Conservation (phyloP, 2,888 invertebrate species). For the Trichacis sp. region DNA sequence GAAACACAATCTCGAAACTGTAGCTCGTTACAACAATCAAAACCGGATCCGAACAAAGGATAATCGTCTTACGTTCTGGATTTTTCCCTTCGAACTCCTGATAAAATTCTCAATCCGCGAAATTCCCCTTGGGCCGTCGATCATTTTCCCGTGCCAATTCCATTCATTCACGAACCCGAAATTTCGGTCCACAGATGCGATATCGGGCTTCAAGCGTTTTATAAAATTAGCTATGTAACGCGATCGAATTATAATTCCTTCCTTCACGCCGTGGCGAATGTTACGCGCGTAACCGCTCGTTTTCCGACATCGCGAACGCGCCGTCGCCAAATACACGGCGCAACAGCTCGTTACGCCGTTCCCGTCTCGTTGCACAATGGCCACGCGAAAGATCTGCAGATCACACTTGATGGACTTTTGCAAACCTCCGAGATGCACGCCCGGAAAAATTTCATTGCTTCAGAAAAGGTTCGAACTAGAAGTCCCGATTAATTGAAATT, state of each 20-base stretch:
- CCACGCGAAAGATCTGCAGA: constrained; percentile 3
- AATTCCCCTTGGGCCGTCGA: too few relatives aligned
- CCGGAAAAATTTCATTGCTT: too few relatives aligned
- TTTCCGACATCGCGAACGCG: constrained; percentile 3
- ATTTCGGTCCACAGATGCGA: too few relatives aligned
- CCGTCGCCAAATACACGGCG: constrained; percentile 2
- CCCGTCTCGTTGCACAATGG: neutral
- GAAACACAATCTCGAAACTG: neutral
- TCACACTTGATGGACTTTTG: constrained; percentile 19
- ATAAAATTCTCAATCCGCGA: too few relatives aligned
- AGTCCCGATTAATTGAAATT: too few relatives aligned
- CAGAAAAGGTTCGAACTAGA: too few relatives aligned
- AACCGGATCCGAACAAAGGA: neutral
- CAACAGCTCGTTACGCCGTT: neutral
- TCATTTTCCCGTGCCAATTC: too few relatives aligned
- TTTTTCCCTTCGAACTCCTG: too few relatives aligned
- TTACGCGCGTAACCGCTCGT: constrained; percentile 13
- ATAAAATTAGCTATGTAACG: constrained; percentile 32
- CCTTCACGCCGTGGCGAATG: constrained; percentile 2
- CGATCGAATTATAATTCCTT: constrained; percentile 33
- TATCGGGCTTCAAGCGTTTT: constrained; percentile 17
- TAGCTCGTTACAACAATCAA: neutral
- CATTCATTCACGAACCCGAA: too few relatives aligned
- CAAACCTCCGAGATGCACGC: too few relatives aligned
- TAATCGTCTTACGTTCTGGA: constrained; percentile 1